Base-by-base conservation (phyloP, 2,888 invertebrate genomes). In the Entomobrya proxima region DNA sequence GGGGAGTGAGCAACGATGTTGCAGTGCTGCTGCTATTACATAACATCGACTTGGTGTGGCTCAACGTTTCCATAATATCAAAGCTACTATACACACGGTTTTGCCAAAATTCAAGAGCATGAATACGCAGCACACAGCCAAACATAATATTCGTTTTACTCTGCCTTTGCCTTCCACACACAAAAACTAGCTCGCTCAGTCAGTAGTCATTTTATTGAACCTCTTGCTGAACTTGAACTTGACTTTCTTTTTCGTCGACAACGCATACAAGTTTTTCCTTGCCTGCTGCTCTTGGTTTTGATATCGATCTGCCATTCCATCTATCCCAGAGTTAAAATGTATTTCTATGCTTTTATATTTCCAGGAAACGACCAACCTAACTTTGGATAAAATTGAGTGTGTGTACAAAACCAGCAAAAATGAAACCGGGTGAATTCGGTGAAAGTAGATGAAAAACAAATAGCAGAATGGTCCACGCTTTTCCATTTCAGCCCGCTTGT, bases 201-300 rank as follows among this genome's bases (percentile, higher is more conserved):
- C 74, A 47, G 72, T 55, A 55, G 72, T 74, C 47, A 55, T 55
- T 58, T 32, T 47, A 74, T 52, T 58, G 74, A 81, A 58, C 58
- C 27, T 75, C 58, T 21, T n/a, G n/a, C n/a, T 83, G 84, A 84
- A 69, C 77, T 84, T 84, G 84, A 84, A 84, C 84, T 84, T 84
- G 84, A 84, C 84, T 84, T 84, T 67, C 77, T 72, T 77, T 37
- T 52, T 44, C 61, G 27, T 7, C 67, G 13, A 18, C 72, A 44
- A 13, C 13, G 27, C 21, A 21, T 24, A 37, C 72, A 74, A 74
- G 37, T 37, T 55, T 52, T 52, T 55, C 24, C 55, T 69, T 69
- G 30, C 9, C 67, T 9, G 5, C 15, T 37, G 55, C 75, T 69
- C 52, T 21, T 67, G 7, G 72, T 11, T 74, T 50, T 5, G 21